These are phyloP conservation scores for Salvelinus fontinalis DNA, from an alignment of 2,113 vertebrate species.

Conservation along the genomic window DNA sequence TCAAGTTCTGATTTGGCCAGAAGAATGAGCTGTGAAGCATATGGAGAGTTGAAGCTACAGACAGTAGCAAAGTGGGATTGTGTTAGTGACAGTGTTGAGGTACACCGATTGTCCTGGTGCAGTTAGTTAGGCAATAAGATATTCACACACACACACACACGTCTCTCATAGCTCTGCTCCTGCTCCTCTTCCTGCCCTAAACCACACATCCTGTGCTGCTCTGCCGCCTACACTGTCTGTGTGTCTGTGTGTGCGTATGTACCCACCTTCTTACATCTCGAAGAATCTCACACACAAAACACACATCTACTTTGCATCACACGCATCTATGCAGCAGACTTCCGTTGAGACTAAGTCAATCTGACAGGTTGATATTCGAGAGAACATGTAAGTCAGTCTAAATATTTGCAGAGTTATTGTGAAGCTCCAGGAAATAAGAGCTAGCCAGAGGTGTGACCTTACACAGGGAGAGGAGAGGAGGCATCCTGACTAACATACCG, in stretches of 20 bases:
- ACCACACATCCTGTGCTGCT: slow-evolving; percentile 70
- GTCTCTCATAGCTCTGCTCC: slow-evolving; percentile 35
- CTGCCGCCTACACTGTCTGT: slow-evolving; percentile 58
- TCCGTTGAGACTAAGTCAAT: slow-evolving; percentile 22
- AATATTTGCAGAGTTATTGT: slow-evolving; percentile 43
- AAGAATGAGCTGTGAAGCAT: no score
- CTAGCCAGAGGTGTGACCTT: slow-evolving; percentile 52
- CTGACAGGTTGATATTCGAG: slow-evolving; percentile 23
- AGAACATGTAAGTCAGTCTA: slow-evolving; percentile 26
- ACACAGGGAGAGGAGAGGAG: slow-evolving; percentile 49
- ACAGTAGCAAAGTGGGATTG: not conserved
- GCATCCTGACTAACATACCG: slow-evolving; percentile 49
- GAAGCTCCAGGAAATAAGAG: slow-evolving; percentile 48
- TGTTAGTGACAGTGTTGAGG: not conserved
- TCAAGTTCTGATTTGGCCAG: no score
- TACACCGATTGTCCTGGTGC: not conserved
- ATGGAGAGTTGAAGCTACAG: no score
- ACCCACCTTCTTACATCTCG: not conserved
- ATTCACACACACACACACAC: not conserved
- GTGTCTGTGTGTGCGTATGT: slow-evolving; percentile 24
- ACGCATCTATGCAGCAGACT: slow-evolving; percentile 19
- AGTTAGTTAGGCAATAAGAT: no score
- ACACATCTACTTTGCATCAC: slow-evolving; percentile 24
- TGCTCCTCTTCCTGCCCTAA: slow-evolving; percentile 67
- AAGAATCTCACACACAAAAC: slow-evolving; percentile 13